Evolutionary conservation across 1,140 invertebrate species (phyloP).

Genomic region (Nasonia giraulti): DNA sequence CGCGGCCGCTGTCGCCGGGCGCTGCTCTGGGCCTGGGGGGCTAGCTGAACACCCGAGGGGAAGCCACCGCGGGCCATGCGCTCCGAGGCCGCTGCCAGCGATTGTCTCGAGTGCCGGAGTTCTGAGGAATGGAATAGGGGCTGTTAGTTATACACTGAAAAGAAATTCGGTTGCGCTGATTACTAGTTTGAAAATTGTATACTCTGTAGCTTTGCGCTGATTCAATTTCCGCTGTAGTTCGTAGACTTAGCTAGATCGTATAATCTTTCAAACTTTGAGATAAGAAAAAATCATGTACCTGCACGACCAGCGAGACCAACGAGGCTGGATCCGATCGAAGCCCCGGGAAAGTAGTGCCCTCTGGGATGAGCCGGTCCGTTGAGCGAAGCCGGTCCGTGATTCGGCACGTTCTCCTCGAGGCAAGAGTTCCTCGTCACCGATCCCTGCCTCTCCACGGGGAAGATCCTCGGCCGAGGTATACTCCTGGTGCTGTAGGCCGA

Average conservation of each 20-base stretch:
- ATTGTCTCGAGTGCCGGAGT: conserved; percentile 87
- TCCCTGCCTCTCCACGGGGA: conserved; percentile 82
- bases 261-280: no score
- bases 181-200: no score
- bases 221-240: no score
- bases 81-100: conserved; percentile 85
- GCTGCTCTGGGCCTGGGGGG: conserved; percentile 74
- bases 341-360: conserved; percentile 41
- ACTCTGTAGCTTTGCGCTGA: no score
- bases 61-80: conserved; percentile 83
- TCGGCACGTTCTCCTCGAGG: conserved; percentile 78
- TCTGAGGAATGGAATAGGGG: conserved; percentile 75
- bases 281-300: conserved; percentile 1
- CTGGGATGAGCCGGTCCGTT: conserved; percentile 7
- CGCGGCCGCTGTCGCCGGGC: conserved; percentile 79
- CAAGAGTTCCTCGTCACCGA: conserved; percentile 78
- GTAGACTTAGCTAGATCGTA: no score
- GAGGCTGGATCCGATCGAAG: conserved; percentile 41
- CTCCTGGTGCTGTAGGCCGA: conserved; percentile 93
- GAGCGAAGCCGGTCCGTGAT: conserved; percentile 51
- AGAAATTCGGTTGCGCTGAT: no score
- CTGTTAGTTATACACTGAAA: no score
- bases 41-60: conserved; percentile 70
- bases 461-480: conserved; percentile 89
- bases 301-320: conserved; percentile 38